phyloP scores from a whole-genome alignment of 64 coral and sea anemone species.

The Montipora sp. region DNA sequence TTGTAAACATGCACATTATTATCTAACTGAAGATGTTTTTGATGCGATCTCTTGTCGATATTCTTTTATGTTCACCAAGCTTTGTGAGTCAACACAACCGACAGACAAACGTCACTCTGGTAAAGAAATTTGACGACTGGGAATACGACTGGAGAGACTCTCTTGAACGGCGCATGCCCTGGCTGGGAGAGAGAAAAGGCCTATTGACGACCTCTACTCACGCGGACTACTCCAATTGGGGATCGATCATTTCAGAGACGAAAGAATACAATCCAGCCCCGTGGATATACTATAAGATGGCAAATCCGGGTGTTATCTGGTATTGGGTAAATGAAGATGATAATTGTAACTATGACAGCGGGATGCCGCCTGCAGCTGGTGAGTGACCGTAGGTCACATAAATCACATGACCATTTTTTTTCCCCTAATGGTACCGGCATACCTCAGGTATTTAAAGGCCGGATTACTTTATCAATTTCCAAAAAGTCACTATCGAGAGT shows the following conservation, averaged over 20 bases:
- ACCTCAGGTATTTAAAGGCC: too few relatives aligned
- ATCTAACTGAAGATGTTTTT: too few relatives aligned
- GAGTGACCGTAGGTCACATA: background rate
- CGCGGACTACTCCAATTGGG: slow-evolving; percentile 42
- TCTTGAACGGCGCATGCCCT: slow-evolving; percentile 66
- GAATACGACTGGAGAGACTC: slow-evolving; percentile 36
- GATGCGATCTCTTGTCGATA: too few relatives aligned
- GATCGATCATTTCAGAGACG: slow-evolving; percentile 48
- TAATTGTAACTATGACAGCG: background rate
- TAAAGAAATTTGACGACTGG: slow-evolving; percentile 56
- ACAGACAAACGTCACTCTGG: slow-evolving; percentile 63
- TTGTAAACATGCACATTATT: too few relatives aligned
- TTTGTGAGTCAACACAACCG: slow-evolving; percentile 40
- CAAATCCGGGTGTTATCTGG: slow-evolving; percentile 72
- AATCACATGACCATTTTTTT: too few relatives aligned
- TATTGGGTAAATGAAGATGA: slow-evolving; percentile 82
- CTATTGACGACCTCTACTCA: slow-evolving; percentile 56
- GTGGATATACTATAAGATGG: slow-evolving; percentile 58
- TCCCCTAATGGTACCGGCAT: too few relatives aligned
- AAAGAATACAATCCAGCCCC: slow-evolving; percentile 36
- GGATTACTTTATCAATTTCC: too few relatives aligned
- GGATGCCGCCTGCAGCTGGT: slow-evolving; percentile 5
- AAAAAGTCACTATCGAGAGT: too few relatives aligned
- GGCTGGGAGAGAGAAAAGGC: slow-evolving; percentile 48
- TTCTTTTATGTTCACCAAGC: background rate